Base-by-base conservation (phyloP, 2,113 vertebrate species). In the Poecile atricapillus region DNA sequence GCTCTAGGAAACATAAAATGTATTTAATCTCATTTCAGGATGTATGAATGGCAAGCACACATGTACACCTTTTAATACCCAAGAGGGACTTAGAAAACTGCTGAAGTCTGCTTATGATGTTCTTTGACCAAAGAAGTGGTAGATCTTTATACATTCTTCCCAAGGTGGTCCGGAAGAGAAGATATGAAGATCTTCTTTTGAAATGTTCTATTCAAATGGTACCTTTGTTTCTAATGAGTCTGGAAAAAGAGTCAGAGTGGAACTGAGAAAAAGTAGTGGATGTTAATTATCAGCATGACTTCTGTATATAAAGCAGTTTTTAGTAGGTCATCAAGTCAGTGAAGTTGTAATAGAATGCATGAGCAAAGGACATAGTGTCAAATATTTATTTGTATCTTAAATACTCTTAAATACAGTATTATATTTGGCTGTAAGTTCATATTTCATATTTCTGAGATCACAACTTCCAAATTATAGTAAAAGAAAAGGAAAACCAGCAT, bases 201-300 rank as follows among this genome's bases (percentile, higher is more conserved):
- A 90, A 94, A 82, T 69, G 35, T 59, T 89, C 59, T 87, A 84
- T 83, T 95, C 58, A 87, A 90, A 63, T 37, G 25, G 50, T 81
- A 90, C 30, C 49, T 80, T 70, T 89, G 18, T 92, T 92, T 90
- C 87, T 93, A 95, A 64, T 30, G n/a, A 80, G 76, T 92, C 83
- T 79, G 70, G 70, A 74, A 81, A 82, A 68, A 89, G 62, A 93
- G 70, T 67, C 31, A 60, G 70, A 90, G 41, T 22, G 41, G 31
- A 94, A 92, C 64, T 81, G 78, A 93, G 79, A 89, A 86, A 93
- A 92, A 89, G 83, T 95, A 47, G 84, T 86, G 67, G 59, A 77
- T 86, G 31, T 92, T 95, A 94, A 91, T 91, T 92, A 97, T 90
- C n/a, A 94, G 74, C 13, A 56, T 25, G 41, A 93, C 86, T 83